phyloP scores from a whole-genome alignment of 37 sponge, comb jelly and placozoan genomes.

The Oscarella lobularis region DNA sequence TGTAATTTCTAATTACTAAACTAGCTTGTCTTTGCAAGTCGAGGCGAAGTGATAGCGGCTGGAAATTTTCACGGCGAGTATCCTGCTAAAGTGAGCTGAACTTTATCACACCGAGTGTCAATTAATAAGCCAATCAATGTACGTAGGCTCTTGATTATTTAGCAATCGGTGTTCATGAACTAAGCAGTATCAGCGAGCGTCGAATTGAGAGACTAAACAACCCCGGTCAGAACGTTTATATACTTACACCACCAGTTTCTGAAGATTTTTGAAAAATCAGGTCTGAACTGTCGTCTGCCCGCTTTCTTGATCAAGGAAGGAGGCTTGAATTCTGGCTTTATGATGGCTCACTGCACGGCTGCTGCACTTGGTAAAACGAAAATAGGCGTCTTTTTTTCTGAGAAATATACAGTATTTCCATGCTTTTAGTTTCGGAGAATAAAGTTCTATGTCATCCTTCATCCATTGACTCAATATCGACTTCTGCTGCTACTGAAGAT shows the following conservation, averaged over 20 bases:
- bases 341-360: constrained; percentile 90
- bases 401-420: background rate
- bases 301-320: constrained; percentile 80
- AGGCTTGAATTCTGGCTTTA: constrained; percentile 89
- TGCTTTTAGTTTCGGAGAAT: constrained; percentile 79
- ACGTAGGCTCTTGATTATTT: constrained; percentile 81
- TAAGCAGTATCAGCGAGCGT: constrained; percentile 88
- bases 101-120: too few relatives aligned
- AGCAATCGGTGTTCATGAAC: constrained; percentile 88
- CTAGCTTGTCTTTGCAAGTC: constrained; percentile 57
- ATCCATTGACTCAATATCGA: constrained; percentile 89
- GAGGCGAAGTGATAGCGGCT: constrained; percentile 59
- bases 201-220: constrained; percentile 73
- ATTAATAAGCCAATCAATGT: too few relatives aligned
- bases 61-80: constrained; percentile 99
- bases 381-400: background rate
- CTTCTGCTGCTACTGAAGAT: constrained; percentile 94
- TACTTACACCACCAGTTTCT: background rate
- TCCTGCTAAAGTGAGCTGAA: constrained; percentile 96
- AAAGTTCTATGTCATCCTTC: constrained; percentile 95
- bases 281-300: constrained; percentile 72
- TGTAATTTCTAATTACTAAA: background rate
- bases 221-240: constrained; percentile 35
- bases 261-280: background rate
- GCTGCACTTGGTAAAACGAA: constrained; percentile 72